Evolutionary conservation across 2,888 invertebrate genomes (phyloP).

Genomic region (Operophtera brumata): DNA sequence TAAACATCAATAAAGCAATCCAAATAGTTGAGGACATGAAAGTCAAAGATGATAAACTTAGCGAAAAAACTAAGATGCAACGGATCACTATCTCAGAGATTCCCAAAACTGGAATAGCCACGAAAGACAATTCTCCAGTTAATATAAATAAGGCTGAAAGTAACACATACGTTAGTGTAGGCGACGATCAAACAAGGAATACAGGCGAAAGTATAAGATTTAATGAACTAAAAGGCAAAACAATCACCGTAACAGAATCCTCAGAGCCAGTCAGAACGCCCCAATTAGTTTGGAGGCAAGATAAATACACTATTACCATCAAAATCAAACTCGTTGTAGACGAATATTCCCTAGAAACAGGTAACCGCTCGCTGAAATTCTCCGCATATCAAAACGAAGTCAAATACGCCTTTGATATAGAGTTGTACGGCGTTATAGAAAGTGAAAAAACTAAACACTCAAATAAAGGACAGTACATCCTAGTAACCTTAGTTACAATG

Average conservation of each 20-base stretch:
- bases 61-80: neutral
- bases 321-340: constrained; percentile 63
- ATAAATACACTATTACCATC: constrained; percentile 45
- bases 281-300: constrained; percentile 64
- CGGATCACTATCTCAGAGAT: constrained; percentile 33
- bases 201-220: no score
- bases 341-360: constrained; percentile 53
- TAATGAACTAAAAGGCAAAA: constrained; percentile 1
- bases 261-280: constrained; percentile 46
- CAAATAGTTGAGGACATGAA: neutral
- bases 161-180: neutral
- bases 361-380: constrained; percentile 52
- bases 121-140: neutral
- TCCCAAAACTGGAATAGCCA: neutral
- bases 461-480: constrained; percentile 64
- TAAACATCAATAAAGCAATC: neutral
- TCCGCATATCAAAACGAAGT: constrained; percentile 45
- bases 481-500: constrained; percentile 54
- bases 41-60: neutral
- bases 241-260: constrained; percentile 12
- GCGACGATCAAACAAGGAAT: neutral
- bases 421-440: constrained; percentile 63
- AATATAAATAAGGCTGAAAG: neutral
- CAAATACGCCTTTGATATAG: constrained; percentile 59
- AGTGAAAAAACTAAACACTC: constrained; percentile 44